phyloP scores from a whole-genome alignment of 2,113 vertebrate genomes.

The Plotosus lineatus region DNA sequence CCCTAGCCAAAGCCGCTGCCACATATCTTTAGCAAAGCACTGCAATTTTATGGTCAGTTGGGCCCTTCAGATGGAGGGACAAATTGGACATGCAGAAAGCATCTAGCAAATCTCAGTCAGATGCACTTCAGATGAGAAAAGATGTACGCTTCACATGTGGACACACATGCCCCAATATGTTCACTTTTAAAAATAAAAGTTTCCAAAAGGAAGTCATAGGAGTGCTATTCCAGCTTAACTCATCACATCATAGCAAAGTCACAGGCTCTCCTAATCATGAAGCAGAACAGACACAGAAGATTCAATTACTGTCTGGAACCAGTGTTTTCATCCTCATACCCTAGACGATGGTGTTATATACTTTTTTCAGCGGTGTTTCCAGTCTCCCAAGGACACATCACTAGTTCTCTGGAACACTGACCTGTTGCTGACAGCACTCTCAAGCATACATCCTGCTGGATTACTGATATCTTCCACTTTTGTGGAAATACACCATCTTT shows the following conservation, averaged over 20 bases:
- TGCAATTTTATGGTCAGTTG: slow-evolving; percentile 51
- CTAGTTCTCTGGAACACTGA: slow-evolving; percentile 15
- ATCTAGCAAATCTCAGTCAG: neutral
- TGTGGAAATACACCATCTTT: slow-evolving; percentile 12
- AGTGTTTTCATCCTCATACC: slow-evolving; percentile 41
- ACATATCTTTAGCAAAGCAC: slow-evolving; percentile 35
- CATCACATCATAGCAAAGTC: slow-evolving; percentile 25
- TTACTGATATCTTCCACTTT: slow-evolving; percentile 7
- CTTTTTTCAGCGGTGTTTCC: slow-evolving; percentile 22
- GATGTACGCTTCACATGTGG: neutral
- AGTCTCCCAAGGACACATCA: slow-evolving; percentile 37
- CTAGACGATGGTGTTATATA: slow-evolving; percentile 15
- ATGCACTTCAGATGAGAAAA: neutral
- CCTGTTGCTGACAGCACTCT: slow-evolving; percentile 32
- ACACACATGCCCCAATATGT: neutral
- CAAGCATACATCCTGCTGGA: neutral
- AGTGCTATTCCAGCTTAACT: slow-evolving; percentile 27
- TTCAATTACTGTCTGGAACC: slow-evolving; percentile 46
- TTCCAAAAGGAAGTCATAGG: neutral
- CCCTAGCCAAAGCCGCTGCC: slow-evolving; percentile 32
- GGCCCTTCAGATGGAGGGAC: slow-evolving; percentile 32
- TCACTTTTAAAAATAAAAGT: slow-evolving; percentile 10
- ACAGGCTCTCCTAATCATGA: slow-evolving; percentile 10
- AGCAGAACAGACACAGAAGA: slow-evolving; percentile 30
- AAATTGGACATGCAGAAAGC: slow-evolving; percentile 25